phyloP scores from a whole-genome alignment of 2,888 invertebrate genomes.

The Dryobota labecula region DNA sequence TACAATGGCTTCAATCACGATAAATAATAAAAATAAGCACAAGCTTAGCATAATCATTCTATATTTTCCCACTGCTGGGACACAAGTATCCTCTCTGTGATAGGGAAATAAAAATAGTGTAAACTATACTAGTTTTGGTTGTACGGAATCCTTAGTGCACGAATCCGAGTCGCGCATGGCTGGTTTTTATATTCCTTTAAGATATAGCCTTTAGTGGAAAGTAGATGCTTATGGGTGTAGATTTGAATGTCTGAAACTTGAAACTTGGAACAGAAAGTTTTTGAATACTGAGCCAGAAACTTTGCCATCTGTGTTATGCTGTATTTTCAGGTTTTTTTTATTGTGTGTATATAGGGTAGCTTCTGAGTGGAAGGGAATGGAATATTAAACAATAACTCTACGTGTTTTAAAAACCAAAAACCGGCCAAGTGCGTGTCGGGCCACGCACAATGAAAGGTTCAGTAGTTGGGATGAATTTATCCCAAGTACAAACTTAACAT shows the following conservation, averaged over 20 bases:
- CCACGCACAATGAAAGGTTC: too few relatives aligned
- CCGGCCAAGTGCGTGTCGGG: too few relatives aligned
- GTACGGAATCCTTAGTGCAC: background rate
- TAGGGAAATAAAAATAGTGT: background rate
- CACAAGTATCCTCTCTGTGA: too few relatives aligned
- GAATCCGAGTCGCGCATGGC: too few relatives aligned
- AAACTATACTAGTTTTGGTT: background rate
- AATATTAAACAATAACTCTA: background rate
- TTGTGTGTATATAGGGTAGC: background rate
- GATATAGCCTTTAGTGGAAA: background rate
- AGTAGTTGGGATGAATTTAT: too few relatives aligned
- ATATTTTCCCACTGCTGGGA: too few relatives aligned
- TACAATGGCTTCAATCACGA: background rate
- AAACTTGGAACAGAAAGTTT: constrained; percentile 3
- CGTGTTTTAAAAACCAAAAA: background rate
- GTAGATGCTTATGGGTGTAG: background rate
- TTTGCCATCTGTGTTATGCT: constrained; percentile 1
- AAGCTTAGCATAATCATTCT: too few relatives aligned
- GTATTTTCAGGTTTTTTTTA: background rate
- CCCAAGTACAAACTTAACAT: too few relatives aligned
- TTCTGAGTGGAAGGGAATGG: background rate
- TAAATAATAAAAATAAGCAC: background rate
- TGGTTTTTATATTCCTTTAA: background rate
- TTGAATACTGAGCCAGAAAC: constrained; percentile 11
- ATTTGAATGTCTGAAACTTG: background rate